phyloP scores from a whole-genome alignment of 2,888 invertebrate species.

The Eudasyphora cyanicolor region DNA sequence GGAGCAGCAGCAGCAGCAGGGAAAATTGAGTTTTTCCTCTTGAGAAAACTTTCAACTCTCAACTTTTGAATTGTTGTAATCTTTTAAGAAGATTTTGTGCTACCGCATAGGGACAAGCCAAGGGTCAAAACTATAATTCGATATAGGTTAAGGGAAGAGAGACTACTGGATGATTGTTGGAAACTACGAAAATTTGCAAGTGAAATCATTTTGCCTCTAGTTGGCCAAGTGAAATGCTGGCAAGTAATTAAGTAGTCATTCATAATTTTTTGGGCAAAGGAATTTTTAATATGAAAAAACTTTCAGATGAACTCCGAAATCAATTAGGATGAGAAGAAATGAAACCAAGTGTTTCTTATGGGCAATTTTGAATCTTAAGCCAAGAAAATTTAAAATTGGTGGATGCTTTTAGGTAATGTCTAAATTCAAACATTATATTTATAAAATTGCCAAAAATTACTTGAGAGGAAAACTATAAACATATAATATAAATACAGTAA shows the following conservation, averaged over 20 bases:
- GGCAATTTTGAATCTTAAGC: no score
- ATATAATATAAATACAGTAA: no score
- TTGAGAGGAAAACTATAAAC: no score
- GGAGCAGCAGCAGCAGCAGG: no score
- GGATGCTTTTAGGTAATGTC: no score
- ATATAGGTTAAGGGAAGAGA: neutral
- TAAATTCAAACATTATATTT: no score
- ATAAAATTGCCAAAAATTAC: no score
- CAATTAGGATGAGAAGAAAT: neutral
- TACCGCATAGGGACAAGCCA: neutral
- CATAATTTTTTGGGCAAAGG: neutral
- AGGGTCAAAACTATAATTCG: conserved; percentile 5
- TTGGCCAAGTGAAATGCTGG: neutral
- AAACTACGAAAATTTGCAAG: neutral
- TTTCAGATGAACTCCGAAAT: neutral
- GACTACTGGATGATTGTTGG: neutral
- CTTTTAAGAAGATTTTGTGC: conserved; percentile 39
- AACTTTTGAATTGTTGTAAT: conserved; percentile 36
- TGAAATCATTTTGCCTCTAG: neutral
- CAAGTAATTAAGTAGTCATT: neutral
- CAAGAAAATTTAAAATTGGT: no score
- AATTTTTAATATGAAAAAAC: neutral
- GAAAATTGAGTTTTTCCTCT: conserved; percentile 25
- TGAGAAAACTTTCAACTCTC: conserved; percentile 3
- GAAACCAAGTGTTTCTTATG: no score